Percentiles rank a stretch among this genome's conserved stretches.
These are phyloP conservation scores for Dynastes tityus DNA, from an alignment of 2,888 invertebrate species.

Conservation along the genomic window DNA sequence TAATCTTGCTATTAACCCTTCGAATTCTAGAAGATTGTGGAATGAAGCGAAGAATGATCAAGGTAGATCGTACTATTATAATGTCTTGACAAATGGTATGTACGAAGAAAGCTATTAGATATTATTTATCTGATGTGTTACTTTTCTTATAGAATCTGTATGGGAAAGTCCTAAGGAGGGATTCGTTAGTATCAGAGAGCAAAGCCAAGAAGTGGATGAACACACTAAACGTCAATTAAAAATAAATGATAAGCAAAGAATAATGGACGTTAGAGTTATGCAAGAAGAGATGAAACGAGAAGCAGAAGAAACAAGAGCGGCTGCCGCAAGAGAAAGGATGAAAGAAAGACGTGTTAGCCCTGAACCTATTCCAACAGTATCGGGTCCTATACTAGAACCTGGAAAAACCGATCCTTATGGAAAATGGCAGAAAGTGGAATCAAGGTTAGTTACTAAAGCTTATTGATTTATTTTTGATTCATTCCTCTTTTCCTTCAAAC, in stretches of 20 bases:
- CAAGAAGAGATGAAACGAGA: conserved; percentile 65
- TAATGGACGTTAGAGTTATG: conserved; percentile 52
- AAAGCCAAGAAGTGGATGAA: conserved; percentile 73
- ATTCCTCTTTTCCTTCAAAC: conserved; percentile 17
- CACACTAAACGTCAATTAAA: conserved; percentile 70
- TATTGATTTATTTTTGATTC: too few relatives aligned
- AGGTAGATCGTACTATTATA: conserved; percentile 90
- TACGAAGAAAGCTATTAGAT: not conserved
- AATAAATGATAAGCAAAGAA: conserved; percentile 62
- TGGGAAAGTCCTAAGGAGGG: conserved; percentile 86
- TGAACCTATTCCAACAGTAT: conserved; percentile 65
- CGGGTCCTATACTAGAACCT: conserved; percentile 75
- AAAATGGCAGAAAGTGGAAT: conserved; percentile 81
- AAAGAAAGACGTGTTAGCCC: conserved; percentile 66
- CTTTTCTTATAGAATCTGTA: conserved; percentile 75
- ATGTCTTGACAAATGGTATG: conserved; percentile 85
- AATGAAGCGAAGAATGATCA: conserved; percentile 85
- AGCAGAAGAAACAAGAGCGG: conserved; percentile 72
- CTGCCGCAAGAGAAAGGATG: conserved; percentile 71
- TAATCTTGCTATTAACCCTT: conserved; percentile 63
- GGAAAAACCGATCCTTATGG: conserved; percentile 81
- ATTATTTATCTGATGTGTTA: not conserved
- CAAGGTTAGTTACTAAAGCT: conserved; percentile 71
- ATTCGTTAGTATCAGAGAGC: conserved; percentile 79
- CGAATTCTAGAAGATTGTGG: conserved; percentile 75